Evolutionary conservation across 2,797 vertebrate genomes (phyloP).

Genomic region (Brachyrhaphis roseni): DNA sequence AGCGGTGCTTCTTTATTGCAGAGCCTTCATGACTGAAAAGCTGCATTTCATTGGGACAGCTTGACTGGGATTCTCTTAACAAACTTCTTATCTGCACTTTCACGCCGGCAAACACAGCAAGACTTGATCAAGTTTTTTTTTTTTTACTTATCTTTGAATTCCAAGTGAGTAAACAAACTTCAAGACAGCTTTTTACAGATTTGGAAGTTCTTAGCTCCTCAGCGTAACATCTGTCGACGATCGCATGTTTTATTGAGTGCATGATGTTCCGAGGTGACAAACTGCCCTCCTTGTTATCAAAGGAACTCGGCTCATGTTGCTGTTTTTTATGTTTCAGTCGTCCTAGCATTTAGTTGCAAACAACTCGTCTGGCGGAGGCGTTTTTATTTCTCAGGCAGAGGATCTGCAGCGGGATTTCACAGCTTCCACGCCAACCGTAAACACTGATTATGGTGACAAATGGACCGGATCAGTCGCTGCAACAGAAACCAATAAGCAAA

Average conservation of each 20-base stretch:
- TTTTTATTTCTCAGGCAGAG: constrained; percentile 15
- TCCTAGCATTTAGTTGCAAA: background rate
- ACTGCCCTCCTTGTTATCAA: constrained; percentile 5
- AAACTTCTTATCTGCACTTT: constrained; percentile 11
- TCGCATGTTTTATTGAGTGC: constrained; percentile 15
- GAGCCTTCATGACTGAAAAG: background rate
- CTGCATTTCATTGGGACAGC: background rate
- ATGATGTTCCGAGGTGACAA: constrained; percentile 6
- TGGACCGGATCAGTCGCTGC: constrained; percentile 19
- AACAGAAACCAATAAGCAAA: constrained; percentile 45
- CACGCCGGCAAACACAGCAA: constrained; percentile 5
- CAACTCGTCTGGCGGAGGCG: background rate
- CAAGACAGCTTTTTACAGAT: constrained; percentile 13
- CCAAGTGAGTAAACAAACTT: constrained; percentile 16
- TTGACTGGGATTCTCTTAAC: constrained; percentile 4
- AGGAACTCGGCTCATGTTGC: background rate
- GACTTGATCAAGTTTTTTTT: background rate
- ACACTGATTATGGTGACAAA: constrained; percentile 27
- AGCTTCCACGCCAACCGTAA: constrained; percentile 8
- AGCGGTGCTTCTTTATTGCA: background rate
- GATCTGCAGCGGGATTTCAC: constrained; percentile 2
- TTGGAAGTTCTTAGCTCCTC: constrained; percentile 4
- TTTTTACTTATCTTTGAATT: background rate
- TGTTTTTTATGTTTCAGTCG: constrained; percentile 4
- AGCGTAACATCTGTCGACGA: constrained; percentile 26